Evolutionary conservation across 2,888 invertebrate genomes (phyloP), one percentile per base, ranked within the genome.

Genomic region (Callyntrura sp.): DNA sequence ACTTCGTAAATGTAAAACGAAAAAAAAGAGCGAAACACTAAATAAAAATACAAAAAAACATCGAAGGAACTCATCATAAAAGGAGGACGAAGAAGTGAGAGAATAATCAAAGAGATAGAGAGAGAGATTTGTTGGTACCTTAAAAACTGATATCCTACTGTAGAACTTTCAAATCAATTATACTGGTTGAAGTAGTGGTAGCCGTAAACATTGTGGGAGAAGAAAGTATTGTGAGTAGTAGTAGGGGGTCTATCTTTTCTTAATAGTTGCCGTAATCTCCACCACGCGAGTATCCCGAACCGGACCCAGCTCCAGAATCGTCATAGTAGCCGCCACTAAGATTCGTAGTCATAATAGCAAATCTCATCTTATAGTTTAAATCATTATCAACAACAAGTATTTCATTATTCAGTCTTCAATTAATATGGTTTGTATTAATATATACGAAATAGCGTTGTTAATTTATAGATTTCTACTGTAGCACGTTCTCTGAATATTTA

Each of bases 201-300:
- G 90, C 86, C 89, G 86, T 83, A 87, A 85, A 88, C 83, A 68
- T 86, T 79, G n/a, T n/a, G 84, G 90, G 76, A 89, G 87, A 70
- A 91, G 84, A 90, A 78, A 88, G 85, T 79, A 65, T 91, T 82
- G 68, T 79, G 84, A 17, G 81, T 60, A 60, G 83, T 62, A 28
- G 82, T 85, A 51, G 90, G 85, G 87, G 88, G 60, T 17, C 17
- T 14, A 25, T 14, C 45, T 48, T 73, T 83, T 76, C 82, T 91
- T 92, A 92, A 91, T 92, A 92, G 91, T 86, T 91, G 90, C 92
- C 91, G 90, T 92, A 92, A 90, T 92, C 92, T 81, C 92, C 92
- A 65, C 91, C 91, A 86, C 91, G 90, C 73, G 91, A 92, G 90
- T 92, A 92, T 89, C 91, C 91, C 51, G 90, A 90, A 79, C 91